Base-by-base conservation (phyloP, 2,113 vertebrate genomes). In the Sander lucioperca region DNA sequence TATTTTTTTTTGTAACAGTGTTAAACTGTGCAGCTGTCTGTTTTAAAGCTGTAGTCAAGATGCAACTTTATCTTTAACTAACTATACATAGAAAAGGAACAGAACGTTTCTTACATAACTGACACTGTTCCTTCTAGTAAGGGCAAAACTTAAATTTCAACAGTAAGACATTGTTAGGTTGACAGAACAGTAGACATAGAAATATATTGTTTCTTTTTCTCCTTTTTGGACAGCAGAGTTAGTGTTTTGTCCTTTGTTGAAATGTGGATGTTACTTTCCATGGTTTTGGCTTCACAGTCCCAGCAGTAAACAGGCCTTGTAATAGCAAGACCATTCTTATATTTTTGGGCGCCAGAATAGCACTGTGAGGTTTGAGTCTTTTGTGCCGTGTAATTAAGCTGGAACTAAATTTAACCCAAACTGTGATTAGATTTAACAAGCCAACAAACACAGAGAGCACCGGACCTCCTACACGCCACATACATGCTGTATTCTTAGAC, bases 341-440 rank as follows among this genome's bases (percentile, higher is more conserved):
- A 76, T 79, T 84, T 87, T 80, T 75, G 72, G 86, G 59, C 5
- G 47, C 73, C 69, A 77, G 78, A 91, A 84, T 82, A 77, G 86
- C 58, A n/a, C 64, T 33, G 63, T 79, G 84, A 86, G 88, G 75
- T 92, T 81, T 58, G 30, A 83, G 66, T 75, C 78, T 69, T 58
- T 75, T 69, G 86, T 86, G 84, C 75, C 33, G 57, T 93, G 84
- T 90, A 91, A 92, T 92, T 91, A 91, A 86, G 58, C 69, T 73
- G 63, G 18, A 82, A 30, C 89, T 93, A 88, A 88, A 91, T 85
- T 89, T 88, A 89, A 85, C 75, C 77, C 74, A 54, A 74, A 77
- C 89, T 86, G 80, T 86, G 80, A 86, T 90, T 85, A 86, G 62
- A 62, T 87, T 91, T 86, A 91, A 89, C 83, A 80, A 79, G 83